Base-by-base conservation (phyloP, 2,888 invertebrate species). In the Drosophila picticornis region DNA sequence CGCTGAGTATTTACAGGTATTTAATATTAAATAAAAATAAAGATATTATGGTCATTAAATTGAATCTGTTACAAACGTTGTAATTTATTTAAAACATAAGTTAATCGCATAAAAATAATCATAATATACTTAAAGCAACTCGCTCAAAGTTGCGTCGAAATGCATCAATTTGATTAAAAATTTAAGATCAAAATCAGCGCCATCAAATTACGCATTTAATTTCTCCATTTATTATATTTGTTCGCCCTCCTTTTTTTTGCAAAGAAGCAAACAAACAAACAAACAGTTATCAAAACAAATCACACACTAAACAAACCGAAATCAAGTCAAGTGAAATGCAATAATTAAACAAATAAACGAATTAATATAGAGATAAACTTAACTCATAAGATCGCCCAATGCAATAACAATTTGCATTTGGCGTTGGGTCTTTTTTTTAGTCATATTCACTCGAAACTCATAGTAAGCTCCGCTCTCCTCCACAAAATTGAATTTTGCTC, bases 401-500 rank as follows among this genome's bases (percentile, higher is more conserved):
- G 74, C 80, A 77, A 68, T 66, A 79, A 73, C 73, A 80, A 73
- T 57, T 63, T 79, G 72, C 81, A 86, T 61, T 71, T 50, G 63
- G 67, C 55, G 66, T 66, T 80, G 63, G 80, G 84, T 86, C 88
- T 88, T 84, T 38, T 38, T 36, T 19, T 83, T 83, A 62, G 46
- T 82, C 50, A 59, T 66, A 46, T 77, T 80, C 48, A 66, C 70
- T 78, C 62, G 55, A 70, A 75, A 70, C 72, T 71, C 61, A 58
- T 38, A 52, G 9, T 10, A 22, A 61, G 55, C 31, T 62, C 13
- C 43, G 13, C 57, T 25, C 46, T 72, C n/a, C n/a, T n/a, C n/a
- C n/a, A 83, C 84, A 86, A 85, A 86, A 86, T 88, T 86, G 27
- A 82, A 86, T 86, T 86, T 88, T 88, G 84, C 83, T 78, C 63